Evolutionary conservation across 1,140 invertebrate species (phyloP).

Genomic region (Caerostris darwini): DNA sequence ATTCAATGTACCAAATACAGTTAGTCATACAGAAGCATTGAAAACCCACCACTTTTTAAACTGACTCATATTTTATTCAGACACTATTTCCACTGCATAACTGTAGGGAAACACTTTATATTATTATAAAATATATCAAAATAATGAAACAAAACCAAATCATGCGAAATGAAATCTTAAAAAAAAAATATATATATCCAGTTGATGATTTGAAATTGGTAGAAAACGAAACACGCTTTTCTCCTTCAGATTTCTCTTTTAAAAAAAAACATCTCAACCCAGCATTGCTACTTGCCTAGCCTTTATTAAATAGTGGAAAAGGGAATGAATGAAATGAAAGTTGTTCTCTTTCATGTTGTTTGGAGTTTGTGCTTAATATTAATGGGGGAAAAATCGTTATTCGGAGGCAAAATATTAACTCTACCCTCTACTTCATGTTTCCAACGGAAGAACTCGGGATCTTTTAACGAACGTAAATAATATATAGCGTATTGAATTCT

Average conservation of each 20-base stretch:
- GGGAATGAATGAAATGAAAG: background rate
- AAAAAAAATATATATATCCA: background rate
- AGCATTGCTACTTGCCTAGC: background rate
- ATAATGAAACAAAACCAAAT: background rate
- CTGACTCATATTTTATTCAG: too few relatives aligned
- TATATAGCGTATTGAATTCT: background rate
- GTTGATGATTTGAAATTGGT: background rate
- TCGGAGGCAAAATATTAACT: background rate
- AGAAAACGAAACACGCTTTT: too few relatives aligned
- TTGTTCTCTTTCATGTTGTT: background rate
- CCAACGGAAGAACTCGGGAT: background rate
- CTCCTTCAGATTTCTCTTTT: background rate
- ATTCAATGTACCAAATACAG: too few relatives aligned
- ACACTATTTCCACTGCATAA: too few relatives aligned
- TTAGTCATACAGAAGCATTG: too few relatives aligned
- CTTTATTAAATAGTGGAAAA: background rate
- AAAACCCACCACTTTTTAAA: too few relatives aligned
- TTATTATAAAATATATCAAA: too few relatives aligned
- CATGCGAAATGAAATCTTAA: background rate
- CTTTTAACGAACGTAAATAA: slow-evolving; percentile 40
- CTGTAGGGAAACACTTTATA: too few relatives aligned
- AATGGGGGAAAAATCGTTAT: background rate
- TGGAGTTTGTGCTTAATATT: background rate
- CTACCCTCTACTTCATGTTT: background rate
- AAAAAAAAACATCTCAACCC: background rate